These are phyloP conservation scores for Chlorodrepanis virens DNA, from an alignment of 2,113 vertebrate species.

Conservation along the genomic window DNA sequence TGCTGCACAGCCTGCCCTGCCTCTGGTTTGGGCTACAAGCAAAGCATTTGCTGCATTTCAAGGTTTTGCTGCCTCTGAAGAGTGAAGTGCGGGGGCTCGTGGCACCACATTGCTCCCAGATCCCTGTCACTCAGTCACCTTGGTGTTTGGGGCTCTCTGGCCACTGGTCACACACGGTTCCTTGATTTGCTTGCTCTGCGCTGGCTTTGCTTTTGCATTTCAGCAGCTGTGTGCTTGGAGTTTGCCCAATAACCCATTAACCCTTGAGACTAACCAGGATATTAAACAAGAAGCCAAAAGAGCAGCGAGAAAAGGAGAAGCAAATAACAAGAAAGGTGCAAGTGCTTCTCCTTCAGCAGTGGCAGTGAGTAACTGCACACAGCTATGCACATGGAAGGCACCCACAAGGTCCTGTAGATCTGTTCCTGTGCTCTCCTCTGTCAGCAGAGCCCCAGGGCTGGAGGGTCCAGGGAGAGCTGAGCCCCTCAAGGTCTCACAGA, in stretches of 20 bases:
- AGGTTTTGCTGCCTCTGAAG: neutral
- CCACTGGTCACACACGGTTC: neutral
- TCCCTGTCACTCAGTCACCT: fast-evolving
- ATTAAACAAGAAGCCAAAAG: neutral
- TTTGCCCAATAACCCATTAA: neutral
- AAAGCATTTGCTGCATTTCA: neutral
- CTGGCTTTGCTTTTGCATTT: neutral
- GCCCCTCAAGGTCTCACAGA: neutral
- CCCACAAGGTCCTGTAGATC: fast-evolving
- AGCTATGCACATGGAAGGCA: fast-evolving
- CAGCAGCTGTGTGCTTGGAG: neutral
- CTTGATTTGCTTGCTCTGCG: neutral
- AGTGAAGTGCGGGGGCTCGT: neutral
- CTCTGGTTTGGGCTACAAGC: fast-evolving
- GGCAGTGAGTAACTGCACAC: neutral
- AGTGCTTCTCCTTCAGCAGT: neutral
- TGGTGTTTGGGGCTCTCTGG: neutral
- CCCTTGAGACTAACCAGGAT: neutral
- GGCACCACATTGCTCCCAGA: neutral
- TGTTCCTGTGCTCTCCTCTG: too few relatives aligned
- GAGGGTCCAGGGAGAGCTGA: neutral
- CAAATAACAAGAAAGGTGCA: neutral
- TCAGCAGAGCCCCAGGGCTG: neutral
- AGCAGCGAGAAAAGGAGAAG: neutral
- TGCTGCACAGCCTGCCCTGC: neutral